Evolutionary conservation across 2,797 vertebrate species (phyloP).

Genomic region (Tolypeutes matacus): DNA sequence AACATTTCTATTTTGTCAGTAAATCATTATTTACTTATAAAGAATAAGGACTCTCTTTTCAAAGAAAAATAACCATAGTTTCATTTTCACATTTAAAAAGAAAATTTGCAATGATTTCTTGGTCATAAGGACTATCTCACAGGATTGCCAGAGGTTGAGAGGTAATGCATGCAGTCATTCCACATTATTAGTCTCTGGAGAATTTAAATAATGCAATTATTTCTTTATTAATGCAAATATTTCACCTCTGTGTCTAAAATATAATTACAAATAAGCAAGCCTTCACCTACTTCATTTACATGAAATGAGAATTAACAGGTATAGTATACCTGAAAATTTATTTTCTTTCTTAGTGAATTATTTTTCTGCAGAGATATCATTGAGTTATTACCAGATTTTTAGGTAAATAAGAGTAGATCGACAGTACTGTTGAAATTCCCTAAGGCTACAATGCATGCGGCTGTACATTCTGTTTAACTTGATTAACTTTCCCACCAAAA

Average conservation of each 20-base stretch:
- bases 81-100: background rate
- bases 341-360: background rate
- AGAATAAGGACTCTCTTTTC: no score
- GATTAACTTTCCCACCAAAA: background rate
- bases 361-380: background rate
- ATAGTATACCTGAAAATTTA: background rate
- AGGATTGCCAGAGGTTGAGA: background rate
- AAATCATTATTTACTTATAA: background rate
- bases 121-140: background rate
- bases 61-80: background rate
- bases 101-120: background rate
- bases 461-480: background rate
- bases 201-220: background rate
- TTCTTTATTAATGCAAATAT: background rate
- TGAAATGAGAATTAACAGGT: background rate
- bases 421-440: background rate
- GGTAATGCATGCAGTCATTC: accelerated
- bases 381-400: background rate
- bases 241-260: background rate
- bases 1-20: background rate
- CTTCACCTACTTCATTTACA: background rate
- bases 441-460: background rate
- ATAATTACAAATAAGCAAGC: background rate
- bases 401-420: background rate
- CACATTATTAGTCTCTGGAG: background rate